Percentiles rank a stretch among this genome's conserved stretches.
phyloP scores from a whole-genome alignment of 2,888 invertebrate species.

The Halictus quadricinctus region DNA sequence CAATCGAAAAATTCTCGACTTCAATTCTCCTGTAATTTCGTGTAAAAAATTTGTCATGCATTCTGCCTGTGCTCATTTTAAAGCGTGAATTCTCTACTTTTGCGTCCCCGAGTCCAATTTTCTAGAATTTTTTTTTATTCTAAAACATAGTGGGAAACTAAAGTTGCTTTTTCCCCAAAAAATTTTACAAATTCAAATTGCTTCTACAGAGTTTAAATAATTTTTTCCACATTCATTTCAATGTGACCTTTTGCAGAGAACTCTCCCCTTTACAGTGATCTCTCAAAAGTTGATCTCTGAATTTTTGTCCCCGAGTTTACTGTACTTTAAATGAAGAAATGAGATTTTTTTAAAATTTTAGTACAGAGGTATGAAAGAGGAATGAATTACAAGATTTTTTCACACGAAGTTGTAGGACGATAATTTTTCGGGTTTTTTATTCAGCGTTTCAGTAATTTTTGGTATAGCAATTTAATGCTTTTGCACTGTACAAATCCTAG shows the following conservation, averaged over 20 bases:
- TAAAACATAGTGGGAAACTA: neutral
- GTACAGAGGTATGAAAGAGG: too few species aligned
- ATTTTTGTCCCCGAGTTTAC: neutral
- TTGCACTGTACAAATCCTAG: too few species aligned
- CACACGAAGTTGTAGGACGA: too few species aligned
- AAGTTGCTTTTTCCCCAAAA: neutral
- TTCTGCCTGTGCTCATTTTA: neutral
- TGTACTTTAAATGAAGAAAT: neutral
- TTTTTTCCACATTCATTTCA: neutral
- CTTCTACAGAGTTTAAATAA: neutral
- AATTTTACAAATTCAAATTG: neutral
- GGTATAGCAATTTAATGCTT: too few species aligned
- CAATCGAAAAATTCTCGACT: neutral
- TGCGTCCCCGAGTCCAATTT: neutral
- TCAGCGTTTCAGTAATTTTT: too few species aligned
- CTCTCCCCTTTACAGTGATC: neutral
- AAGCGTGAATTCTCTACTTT: neutral
- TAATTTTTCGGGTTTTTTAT: too few species aligned
- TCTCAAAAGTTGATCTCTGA: neutral
- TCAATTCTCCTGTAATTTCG: neutral
- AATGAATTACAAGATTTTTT: too few species aligned
- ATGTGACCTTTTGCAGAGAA: neutral
- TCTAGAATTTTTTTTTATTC: neutral
- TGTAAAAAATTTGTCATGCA: neutral
- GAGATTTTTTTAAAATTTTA: too few species aligned